Conservation (phyloP, 2,113 vertebrate genomes). For the Lepidothrix coronata region DNA sequence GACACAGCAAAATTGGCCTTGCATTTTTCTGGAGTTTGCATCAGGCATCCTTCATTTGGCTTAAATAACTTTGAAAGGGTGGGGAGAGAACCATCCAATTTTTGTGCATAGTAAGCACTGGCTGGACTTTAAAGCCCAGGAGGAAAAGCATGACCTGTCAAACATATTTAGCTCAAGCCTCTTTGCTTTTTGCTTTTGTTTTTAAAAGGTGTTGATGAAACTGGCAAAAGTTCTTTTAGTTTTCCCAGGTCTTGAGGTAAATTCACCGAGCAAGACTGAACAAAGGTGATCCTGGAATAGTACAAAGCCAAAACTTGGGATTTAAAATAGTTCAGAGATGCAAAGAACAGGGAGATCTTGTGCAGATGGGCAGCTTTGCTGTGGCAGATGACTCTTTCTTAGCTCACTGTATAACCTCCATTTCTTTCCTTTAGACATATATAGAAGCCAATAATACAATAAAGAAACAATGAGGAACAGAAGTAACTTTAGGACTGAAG, state of each 20-base stretch:
- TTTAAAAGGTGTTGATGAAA: not conserved
- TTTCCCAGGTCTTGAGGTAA: not conserved
- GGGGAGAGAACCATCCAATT: not conserved
- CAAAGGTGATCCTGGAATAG: not conserved
- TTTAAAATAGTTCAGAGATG: not conserved
- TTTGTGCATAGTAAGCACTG: not conserved
- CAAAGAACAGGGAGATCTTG: not conserved
- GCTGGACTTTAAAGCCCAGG: not conserved
- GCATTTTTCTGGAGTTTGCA: conserved; percentile 3
- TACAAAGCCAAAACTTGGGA: not conserved
- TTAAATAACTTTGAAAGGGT: conserved; percentile 11
- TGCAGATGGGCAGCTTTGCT: not conserved
- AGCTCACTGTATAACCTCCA: not conserved
- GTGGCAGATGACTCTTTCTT: not conserved
- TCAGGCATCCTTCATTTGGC: conserved; percentile 15
- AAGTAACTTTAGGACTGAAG: not conserved
- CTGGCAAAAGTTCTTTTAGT: not conserved
- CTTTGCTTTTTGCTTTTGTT: not conserved
- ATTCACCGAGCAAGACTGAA: not conserved
- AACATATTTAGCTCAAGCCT: not conserved
- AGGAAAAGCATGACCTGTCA: conserved; percentile 9
- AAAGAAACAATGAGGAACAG: not conserved
- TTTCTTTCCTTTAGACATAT: not conserved
- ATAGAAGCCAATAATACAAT: not conserved
- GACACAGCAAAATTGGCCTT: conserved; percentile 72